Percentiles rank a stretch among this genome's conserved stretches.
Evolutionary conservation across 2,888 invertebrate genomes (phyloP).

Genomic region (Sinodicranocentrus sp.): DNA sequence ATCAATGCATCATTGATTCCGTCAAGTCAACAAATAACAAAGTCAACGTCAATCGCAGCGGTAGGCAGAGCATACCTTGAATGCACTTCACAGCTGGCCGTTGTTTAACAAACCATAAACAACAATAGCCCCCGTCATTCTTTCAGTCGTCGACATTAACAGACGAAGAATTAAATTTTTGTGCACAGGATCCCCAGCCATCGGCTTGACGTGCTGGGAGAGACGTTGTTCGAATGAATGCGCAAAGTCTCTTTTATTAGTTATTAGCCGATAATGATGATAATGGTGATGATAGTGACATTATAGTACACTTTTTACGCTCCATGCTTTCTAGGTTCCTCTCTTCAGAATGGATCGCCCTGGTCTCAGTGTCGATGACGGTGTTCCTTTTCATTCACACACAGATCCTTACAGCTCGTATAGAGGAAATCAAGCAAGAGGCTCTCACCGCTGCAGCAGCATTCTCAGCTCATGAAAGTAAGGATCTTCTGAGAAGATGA

Average conservation of each 20-base stretch:
- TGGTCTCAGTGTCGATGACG: conserved; percentile 76
- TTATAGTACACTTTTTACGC: conserved; percentile 61
- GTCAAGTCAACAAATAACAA: conserved; percentile 39
- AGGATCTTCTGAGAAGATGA: too few relatives aligned
- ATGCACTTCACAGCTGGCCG: conserved; percentile 38
- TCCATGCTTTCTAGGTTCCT: conserved; percentile 60
- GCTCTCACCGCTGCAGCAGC: conserved; percentile 72
- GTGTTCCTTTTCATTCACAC: conserved; percentile 76
- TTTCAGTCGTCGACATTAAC: neutral
- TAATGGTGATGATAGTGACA: conserved; percentile 38
- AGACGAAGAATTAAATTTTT: conserved; percentile 5
- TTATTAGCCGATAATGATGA: conserved; percentile 34
- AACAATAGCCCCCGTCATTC: neutral
- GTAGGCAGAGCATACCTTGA: conserved; percentile 2
- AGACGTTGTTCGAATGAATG: neutral
- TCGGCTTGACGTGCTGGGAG: conserved; percentile 26
- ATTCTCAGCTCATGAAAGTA: conserved; percentile 74
- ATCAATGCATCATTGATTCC: conserved; percentile 40
- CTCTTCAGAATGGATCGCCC: conserved; percentile 74
- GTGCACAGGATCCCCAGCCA: too few relatives aligned
- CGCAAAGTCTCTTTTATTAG: conserved; percentile 5
- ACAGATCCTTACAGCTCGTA: conserved; percentile 74
- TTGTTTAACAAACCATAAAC: conserved; percentile 23
- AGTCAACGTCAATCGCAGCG: neutral
- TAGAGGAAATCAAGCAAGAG: conserved; percentile 75